Percentiles rank a stretch among this genome's conserved stretches.
phyloP scores from a whole-genome alignment of 2,113 vertebrate genomes.

The Zosterops hypoxanthus region DNA sequence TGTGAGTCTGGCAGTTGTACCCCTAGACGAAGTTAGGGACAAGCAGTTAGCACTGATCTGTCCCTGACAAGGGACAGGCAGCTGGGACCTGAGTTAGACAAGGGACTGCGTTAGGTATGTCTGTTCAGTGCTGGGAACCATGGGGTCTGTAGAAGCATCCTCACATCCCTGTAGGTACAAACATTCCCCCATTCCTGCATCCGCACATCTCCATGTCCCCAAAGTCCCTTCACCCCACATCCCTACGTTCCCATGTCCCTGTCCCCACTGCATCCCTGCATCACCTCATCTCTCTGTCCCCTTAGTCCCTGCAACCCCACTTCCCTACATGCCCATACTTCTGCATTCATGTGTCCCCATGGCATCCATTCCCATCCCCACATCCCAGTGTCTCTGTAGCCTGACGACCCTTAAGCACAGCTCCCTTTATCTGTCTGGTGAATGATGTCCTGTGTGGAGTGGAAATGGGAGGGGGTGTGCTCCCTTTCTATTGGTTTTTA shows the following conservation, averaged over 20 bases:
- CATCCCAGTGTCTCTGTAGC: background rate
- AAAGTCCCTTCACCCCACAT: background rate
- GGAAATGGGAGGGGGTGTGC: background rate
- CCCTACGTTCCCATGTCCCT: background rate
- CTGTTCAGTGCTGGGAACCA: fast-evolving
- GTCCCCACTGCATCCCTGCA: background rate
- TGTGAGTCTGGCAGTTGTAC: background rate
- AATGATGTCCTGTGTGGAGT: background rate
- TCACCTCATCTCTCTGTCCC: fast-evolving
- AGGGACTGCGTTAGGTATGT: background rate
- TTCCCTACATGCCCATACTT: background rate
- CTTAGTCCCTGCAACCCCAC: background rate
- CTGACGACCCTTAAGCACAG: background rate
- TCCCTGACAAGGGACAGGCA: background rate
- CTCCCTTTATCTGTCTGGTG: slow-evolving; percentile 20
- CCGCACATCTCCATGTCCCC: background rate
- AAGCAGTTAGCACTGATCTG: background rate
- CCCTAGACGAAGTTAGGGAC: background rate
- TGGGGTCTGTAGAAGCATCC: background rate
- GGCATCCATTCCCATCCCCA: background rate
- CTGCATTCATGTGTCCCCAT: background rate
- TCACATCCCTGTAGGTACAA: background rate
- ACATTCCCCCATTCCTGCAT: background rate
- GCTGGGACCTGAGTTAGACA: background rate
- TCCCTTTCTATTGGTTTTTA: slow-evolving; percentile 45